Conservation (phyloP, 1,140 invertebrate genomes). For the Bombus fervidus region DNA sequence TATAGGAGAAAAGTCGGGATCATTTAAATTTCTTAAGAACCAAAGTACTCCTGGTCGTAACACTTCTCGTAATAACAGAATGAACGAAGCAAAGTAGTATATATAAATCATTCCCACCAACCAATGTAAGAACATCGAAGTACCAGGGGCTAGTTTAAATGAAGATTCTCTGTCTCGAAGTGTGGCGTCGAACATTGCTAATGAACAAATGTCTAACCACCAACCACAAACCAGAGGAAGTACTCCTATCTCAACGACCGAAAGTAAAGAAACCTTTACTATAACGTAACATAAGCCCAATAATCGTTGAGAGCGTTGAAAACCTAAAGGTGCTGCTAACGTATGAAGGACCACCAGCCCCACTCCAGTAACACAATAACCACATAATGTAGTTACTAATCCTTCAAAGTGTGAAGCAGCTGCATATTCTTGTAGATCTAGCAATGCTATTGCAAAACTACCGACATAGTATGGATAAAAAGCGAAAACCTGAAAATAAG, state of each 20-base stretch:
- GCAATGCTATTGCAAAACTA: slow-evolving; percentile 89
- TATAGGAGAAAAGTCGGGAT: slow-evolving; percentile 99
- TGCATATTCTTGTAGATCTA: slow-evolving; percentile 90
- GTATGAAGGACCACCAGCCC: slow-evolving; percentile 93
- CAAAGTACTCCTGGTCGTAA: slow-evolving; percentile 97
- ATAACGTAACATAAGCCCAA: slow-evolving; percentile 98
- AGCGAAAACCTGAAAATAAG: slow-evolving; percentile 87
- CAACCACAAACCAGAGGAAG: slow-evolving; percentile 98
- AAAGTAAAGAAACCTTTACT: slow-evolving; percentile 96
- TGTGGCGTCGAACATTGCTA: slow-evolving; percentile 96
- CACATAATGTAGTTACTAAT: slow-evolving; percentile 94
- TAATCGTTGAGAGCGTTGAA: slow-evolving; percentile 91
- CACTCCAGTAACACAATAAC: slow-evolving; percentile 95
- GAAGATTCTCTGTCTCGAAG: slow-evolving; percentile 93
- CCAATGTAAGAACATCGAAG: slow-evolving; percentile 99
- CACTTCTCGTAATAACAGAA: slow-evolving; percentile 95
- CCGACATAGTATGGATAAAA: slow-evolving; percentile 98
- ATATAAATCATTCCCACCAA: slow-evolving; percentile 99
- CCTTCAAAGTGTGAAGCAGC: slow-evolving; percentile 95
- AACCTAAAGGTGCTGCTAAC: slow-evolving; percentile 88
- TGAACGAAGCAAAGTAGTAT: slow-evolving; percentile 99
- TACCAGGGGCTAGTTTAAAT: slow-evolving; percentile 94
- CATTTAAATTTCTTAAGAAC: slow-evolving; percentile 98
- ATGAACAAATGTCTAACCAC: slow-evolving; percentile 99
- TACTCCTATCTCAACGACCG: slow-evolving; percentile 97